Conservation (phyloP, 1,140 invertebrate genomes). For the Hyles euphorbiae region DNA sequence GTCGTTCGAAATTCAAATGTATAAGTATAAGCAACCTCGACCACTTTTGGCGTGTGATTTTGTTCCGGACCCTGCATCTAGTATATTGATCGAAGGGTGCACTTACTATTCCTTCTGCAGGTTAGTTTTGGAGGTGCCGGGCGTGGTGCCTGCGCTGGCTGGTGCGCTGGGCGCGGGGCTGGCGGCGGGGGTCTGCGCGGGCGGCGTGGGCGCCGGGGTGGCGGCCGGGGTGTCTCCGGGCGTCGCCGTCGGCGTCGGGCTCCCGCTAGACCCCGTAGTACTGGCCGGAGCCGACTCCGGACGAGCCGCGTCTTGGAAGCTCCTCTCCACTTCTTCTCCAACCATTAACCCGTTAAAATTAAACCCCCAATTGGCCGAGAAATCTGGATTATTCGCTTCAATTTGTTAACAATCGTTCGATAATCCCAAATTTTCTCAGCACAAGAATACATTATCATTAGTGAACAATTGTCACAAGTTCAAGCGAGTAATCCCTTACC, state of each 20-base stretch:
- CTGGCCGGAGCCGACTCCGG: conserved; percentile 3
- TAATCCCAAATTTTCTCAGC: conserved; percentile 24
- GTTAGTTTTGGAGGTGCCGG: conserved; percentile 29
- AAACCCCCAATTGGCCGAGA: no score
- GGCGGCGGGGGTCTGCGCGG: conserved; percentile 5
- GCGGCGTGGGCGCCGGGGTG: conserved; percentile 19
- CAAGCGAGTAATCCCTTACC: conserved; percentile 34
- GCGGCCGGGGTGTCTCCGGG: conserved; percentile 3
- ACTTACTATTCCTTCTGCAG: conserved; percentile 27
- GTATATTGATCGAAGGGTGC: background rate
- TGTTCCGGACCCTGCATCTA: no score
- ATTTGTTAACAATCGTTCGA: conserved; percentile 40
- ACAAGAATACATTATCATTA: no score
- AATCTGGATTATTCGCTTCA: conserved; percentile 22
- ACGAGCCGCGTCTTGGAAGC: conserved; percentile 21
- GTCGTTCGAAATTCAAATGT: no score
- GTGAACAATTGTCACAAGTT: conserved; percentile 47
- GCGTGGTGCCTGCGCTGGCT: conserved; percentile 7
- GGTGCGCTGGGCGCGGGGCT: conserved; percentile 6
- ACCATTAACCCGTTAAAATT: conserved; percentile 10
- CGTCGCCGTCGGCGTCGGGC: conserved; percentile 15
- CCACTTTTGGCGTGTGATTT: no score
- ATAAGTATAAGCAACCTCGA: no score
- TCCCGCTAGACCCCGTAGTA: conserved; percentile 2
- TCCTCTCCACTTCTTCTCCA: conserved; percentile 50